A percentile compares a stretch with the other conserved stretches of the same genome.
phyloP scores from a whole-genome alignment of 2,113 vertebrate genomes.

The Acanthochromis polyacanthus region DNA sequence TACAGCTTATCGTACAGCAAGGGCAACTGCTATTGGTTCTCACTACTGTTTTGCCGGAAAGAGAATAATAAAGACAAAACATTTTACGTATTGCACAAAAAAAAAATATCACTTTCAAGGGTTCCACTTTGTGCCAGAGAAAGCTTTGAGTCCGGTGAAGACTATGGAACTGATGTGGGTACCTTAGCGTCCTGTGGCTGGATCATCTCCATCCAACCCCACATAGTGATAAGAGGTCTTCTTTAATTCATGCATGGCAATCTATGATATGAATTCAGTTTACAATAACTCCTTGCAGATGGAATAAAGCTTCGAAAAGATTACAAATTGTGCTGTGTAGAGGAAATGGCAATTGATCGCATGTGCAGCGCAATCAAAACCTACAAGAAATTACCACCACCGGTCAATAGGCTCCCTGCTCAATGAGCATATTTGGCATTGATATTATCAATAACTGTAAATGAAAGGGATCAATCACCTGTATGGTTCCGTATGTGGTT shows the following conservation, averaged over 20 bases:
- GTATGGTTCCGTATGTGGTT: not conserved
- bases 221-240: not conserved
- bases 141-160: constrained; percentile 14
- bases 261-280: constrained; percentile 9
- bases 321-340: not conserved
- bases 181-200: not conserved
- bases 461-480: constrained; percentile 21
- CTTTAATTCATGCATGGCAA: constrained; percentile 4
- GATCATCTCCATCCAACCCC: not conserved
- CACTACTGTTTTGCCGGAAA: constrained; percentile 17
- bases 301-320: constrained; percentile 31
- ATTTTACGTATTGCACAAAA: constrained; percentile 73
- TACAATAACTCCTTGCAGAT: constrained; percentile 6
- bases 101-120: constrained; percentile 33
- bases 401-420: constrained; percentile 6
- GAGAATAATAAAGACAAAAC: constrained; percentile 34
- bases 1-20: constrained; percentile 70
- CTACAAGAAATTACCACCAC: not conserved
- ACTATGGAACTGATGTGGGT: not conserved
- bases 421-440: constrained; percentile 33
- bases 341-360: constrained; percentile 44
- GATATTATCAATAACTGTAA: not conserved
- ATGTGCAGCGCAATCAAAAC: constrained; percentile 31
- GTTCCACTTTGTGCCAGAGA: constrained; percentile 11
- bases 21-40: constrained; percentile 26